Base-by-base conservation (phyloP, 2,113 vertebrate species). In the Notarius lentiginosus region DNA sequence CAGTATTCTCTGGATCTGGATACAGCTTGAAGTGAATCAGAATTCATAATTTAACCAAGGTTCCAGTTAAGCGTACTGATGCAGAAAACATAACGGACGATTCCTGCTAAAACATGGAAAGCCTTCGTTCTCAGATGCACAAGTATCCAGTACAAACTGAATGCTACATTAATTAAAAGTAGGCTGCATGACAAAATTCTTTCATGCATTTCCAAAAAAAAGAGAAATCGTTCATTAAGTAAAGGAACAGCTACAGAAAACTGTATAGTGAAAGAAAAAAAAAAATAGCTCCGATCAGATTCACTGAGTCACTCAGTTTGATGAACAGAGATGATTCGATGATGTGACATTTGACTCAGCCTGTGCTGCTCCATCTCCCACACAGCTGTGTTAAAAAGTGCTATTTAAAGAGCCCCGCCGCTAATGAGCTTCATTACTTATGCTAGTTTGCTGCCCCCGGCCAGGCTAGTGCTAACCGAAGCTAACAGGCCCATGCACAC, bases 291-390 rank as follows among this genome's bases (percentile, higher is more conserved):
- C 70, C n/a, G 49, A 53, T 85, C 27, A 68, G 65, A 75, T 58
- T 68, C 66, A 83, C 53, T 1, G 12, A 79, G 86, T 87, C 83
- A 70, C 12, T 76, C 34, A 51, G 77, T 79, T 79, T 80, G 79
- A 1, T 65, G 84, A 65, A 68, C n/a, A 79, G 51, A 56, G 79
- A 84, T 60, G 58, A 24, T 7, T 41, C 41, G 41, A 41, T 15
- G n/a, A 34, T 51, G n/a, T 66, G 82, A 87, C 82, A 81, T 81
- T 82, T 83, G 68, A 88, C 84, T 41, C 63, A 10, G 10, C 65
- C 65, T 68, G 2, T 12, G 27, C 63, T 12, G 63, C 65, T 15
- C 65, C 2, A 12, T 68, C 65, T 30, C 65, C 4, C 27, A 30
- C 27, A 30, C 12, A 68, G n/a, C 65, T 15, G 65, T 68, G 27